phyloP scores from a whole-genome alignment of 2,797 vertebrate species.

The Agapornis canus region DNA sequence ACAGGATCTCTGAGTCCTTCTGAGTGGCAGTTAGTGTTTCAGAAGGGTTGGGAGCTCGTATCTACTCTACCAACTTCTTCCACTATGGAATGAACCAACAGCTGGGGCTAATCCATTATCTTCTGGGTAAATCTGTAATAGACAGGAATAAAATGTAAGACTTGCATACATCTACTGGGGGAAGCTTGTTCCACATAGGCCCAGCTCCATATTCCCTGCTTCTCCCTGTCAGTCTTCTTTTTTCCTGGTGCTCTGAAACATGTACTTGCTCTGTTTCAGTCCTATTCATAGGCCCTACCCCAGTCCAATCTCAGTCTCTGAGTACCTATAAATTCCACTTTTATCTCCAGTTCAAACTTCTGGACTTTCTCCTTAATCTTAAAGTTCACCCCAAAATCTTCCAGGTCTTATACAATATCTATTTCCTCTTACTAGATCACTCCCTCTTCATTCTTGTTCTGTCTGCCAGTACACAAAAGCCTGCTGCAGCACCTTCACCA shows the following conservation, averaged over 20 bases:
- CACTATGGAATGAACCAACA: not conserved
- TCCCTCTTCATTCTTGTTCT: not conserved
- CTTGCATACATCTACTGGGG: not conserved
- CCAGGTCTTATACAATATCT: not conserved
- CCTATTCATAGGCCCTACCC: accelerated
- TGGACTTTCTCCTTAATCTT: not conserved
- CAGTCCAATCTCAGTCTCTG: not conserved
- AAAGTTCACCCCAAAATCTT: not conserved
- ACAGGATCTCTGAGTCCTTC: not conserved
- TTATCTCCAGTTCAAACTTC: not conserved
- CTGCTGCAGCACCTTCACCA: not conserved
- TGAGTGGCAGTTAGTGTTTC: not conserved
- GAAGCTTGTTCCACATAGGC: not conserved
- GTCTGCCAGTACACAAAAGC: not conserved
- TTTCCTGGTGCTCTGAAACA: not conserved
- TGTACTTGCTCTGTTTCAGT: not conserved
- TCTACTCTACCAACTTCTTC: not conserved
- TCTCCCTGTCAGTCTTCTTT: not conserved
- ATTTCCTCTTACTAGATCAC: not conserved
- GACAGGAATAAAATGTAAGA: not conserved
- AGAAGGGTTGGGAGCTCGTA: not conserved
- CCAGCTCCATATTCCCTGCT: not conserved
- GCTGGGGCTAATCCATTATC: not conserved
- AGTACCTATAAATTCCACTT: not conserved
- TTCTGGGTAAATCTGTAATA: not conserved